Evolutionary conservation across 2,797 vertebrate genomes (phyloP).

Genomic region (Takifugu rubripes): DNA sequence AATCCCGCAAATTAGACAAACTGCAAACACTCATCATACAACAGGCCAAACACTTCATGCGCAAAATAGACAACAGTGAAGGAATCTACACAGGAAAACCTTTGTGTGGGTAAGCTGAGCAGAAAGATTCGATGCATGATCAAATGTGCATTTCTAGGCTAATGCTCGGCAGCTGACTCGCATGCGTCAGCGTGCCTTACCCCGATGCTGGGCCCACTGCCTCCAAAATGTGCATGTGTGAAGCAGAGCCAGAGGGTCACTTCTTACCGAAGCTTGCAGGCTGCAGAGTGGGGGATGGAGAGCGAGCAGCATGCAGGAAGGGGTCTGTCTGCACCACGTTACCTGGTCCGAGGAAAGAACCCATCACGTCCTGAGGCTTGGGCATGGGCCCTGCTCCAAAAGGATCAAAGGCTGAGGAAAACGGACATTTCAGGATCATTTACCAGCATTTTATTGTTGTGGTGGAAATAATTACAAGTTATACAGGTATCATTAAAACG

Average conservation of each 20-base stretch:
- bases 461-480: too few species aligned
- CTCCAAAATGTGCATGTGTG: constrained; percentile 12
- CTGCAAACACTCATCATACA: constrained; percentile 17
- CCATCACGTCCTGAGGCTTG: constrained; percentile 88
- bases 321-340: constrained; percentile 80
- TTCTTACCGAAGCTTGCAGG: constrained; percentile 80
- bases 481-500: too few species aligned
- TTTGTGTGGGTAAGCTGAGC: not conserved
- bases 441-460: too few species aligned
- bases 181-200: constrained; percentile 19
- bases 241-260: constrained; percentile 42
- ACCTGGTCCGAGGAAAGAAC: constrained; percentile 87
- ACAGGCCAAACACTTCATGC: constrained; percentile 15
- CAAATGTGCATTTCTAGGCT: not conserved
- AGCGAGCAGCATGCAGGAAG: constrained; percentile 88
- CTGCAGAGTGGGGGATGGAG: constrained; percentile 88
- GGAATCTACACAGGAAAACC: not conserved
- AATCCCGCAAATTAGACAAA: constrained; percentile 1
- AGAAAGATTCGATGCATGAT: not conserved
- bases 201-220: constrained; percentile 1
- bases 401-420: constrained; percentile 80
- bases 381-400: constrained; percentile 86
- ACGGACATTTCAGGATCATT: not conserved
- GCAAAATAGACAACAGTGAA: constrained; percentile 13
- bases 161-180: not conserved